A percentile compares a stretch with the other conserved stretches of the same genome.
These are phyloP conservation scores for Acrocephalus arundinaceus DNA, from an alignment of 2,113 vertebrate genomes.

Conservation along the genomic window DNA sequence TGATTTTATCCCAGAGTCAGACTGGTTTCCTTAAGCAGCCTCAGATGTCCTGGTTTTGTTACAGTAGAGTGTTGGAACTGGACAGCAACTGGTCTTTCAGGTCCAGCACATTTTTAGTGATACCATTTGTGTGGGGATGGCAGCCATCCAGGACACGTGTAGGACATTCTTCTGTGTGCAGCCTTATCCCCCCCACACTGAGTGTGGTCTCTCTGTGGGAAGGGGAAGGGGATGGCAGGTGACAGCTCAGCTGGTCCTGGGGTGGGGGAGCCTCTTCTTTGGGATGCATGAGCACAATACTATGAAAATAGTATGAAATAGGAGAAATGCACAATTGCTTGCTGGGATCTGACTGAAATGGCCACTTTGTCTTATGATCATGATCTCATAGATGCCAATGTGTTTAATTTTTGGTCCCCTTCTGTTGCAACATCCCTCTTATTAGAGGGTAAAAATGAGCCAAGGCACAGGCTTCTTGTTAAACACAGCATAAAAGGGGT, in stretches of 20 bases:
- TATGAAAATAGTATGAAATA: not conserved
- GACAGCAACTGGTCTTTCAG: not conserved
- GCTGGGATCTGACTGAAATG: not conserved
- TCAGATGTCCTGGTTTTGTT: not conserved
- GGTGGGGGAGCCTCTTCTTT: not conserved
- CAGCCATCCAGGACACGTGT: not conserved
- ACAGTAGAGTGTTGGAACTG: not conserved
- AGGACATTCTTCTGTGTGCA: not conserved
- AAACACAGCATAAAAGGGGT: not conserved
- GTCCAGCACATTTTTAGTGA: not conserved
- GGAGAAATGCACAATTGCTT: not conserved
- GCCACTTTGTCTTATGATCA: not conserved
- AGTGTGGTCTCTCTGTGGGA: not conserved
- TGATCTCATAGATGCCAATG: too few relatives aligned
- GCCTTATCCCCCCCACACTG: accelerated
- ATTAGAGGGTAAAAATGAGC: not conserved
- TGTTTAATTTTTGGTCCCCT: not conserved
- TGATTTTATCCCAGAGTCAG: not conserved
- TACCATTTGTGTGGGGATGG: not conserved
- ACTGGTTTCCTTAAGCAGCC: not conserved
- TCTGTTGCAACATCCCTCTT: not conserved
- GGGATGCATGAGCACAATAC: not conserved
- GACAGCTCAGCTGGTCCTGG: not conserved
- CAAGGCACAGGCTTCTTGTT: not conserved
- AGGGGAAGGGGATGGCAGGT: not conserved